Evolutionary conservation across 2,113 vertebrate species (phyloP).

Genomic region (Serilophus lunatus): DNA sequence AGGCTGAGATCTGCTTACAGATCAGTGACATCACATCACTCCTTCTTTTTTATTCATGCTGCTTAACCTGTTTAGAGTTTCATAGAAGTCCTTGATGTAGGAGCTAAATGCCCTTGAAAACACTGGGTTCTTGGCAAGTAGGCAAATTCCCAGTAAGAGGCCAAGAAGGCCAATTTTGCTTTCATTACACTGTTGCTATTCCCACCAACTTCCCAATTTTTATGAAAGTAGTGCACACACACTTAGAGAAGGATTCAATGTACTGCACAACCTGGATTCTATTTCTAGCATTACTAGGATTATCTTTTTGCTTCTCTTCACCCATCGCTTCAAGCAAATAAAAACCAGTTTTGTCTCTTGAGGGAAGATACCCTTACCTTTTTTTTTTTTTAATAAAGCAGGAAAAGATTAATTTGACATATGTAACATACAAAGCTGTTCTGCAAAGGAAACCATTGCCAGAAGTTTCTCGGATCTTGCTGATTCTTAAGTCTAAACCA

Average conservation of each 20-base stretch:
- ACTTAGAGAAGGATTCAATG: background rate
- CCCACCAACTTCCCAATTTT: conserved; percentile 63
- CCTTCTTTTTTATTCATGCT: conserved; percentile 22
- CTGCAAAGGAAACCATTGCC: background rate
- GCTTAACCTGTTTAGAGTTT: conserved; percentile 62
- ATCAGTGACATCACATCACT: conserved; percentile 43
- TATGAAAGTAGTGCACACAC: conserved; percentile 42
- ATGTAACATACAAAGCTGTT: background rate
- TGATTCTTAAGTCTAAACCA: background rate
- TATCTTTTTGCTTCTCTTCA: conserved; percentile 25
- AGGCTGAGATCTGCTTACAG: conserved; percentile 53
- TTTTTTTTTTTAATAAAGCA: background rate
- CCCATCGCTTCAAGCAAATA: background rate
- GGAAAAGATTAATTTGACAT: background rate
- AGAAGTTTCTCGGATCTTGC: background rate
- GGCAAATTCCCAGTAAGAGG: conserved; percentile 64
- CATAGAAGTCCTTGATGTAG: conserved; percentile 40
- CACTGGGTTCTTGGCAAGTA: conserved; percentile 58
- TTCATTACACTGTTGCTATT: conserved; percentile 59
- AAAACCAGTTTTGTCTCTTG: background rate
- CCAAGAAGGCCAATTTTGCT: conserved; percentile 49
- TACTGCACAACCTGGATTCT: conserved; percentile 59
- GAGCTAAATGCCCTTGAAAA: conserved; percentile 58
- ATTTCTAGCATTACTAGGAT: conserved; percentile 12
- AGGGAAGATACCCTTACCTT: background rate